These are phyloP conservation scores for Tragelaphus imberbis DNA, from an alignment of 2,113 vertebrate genomes.

Conservation along the genomic window DNA sequence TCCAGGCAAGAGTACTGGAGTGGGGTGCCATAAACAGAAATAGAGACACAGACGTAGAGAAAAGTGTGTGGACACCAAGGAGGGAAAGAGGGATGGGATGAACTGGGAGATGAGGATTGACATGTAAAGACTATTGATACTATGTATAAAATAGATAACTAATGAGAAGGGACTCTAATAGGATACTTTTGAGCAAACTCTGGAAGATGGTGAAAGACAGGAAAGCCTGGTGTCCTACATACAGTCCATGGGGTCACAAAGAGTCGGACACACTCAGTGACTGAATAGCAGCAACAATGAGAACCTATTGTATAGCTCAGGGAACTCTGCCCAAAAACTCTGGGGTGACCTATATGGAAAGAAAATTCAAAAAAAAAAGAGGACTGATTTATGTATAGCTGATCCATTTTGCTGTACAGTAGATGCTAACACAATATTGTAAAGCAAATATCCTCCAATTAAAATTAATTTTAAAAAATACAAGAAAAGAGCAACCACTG, in stretches of 20 bases:
- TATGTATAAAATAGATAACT: not conserved
- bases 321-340: not conserved
- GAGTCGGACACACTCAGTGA: rapidly evolving
- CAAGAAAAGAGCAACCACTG: not conserved
- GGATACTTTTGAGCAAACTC: not conserved
- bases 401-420: not conserved
- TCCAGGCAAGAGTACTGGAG: no score
- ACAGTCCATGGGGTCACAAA: not conserved
- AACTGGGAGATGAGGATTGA: not conserved
- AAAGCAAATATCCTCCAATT: not conserved
- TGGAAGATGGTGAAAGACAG: not conserved
- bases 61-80: not conserved
- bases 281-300: not conserved
- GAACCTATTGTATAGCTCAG: not conserved
- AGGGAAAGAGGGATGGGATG: not conserved
- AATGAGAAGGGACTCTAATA: not conserved
- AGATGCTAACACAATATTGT: not conserved
- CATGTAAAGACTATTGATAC: not conserved
- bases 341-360: not conserved
- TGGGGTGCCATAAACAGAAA: not conserved
- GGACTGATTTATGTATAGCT: not conserved
- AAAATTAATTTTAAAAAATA: not conserved
- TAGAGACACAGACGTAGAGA: not conserved
- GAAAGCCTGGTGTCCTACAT: not conserved
- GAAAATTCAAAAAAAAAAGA: not conserved